Conservation (phyloP, 2,797 vertebrate species). For the Leptoclinus maculatus region DNA sequence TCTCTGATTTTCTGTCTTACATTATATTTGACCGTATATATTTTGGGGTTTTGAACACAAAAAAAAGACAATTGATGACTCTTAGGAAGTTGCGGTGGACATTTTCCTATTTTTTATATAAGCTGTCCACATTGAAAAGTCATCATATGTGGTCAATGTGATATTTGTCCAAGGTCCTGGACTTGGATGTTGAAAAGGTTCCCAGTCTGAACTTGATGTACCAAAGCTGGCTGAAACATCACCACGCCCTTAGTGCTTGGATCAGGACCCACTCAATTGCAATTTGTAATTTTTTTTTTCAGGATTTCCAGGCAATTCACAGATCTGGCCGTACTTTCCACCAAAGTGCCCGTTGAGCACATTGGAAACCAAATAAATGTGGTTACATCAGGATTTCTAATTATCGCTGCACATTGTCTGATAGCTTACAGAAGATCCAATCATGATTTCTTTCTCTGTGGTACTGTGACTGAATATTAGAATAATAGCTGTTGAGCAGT, state of each 20-base stretch:
- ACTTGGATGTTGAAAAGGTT: conserved; percentile 43
- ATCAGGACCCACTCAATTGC: neutral
- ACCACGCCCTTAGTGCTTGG: conserved; percentile 48
- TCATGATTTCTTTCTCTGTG: neutral
- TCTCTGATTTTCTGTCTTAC: neutral
- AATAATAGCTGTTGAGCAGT: neutral
- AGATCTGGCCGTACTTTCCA: neutral
- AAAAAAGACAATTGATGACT: too few species aligned
- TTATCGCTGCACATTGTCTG: neutral
- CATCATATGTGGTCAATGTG: conserved; percentile 37
- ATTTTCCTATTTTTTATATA: neutral
- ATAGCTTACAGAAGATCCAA: neutral
- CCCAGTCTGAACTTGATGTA: conserved; percentile 51
- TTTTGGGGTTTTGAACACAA: neutral
- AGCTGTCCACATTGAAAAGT: conserved; percentile 44
- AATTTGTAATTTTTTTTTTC: neutral
- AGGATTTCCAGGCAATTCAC: neutral
- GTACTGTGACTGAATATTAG: neutral
- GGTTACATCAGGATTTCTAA: neutral
- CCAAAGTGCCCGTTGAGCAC: neutral
- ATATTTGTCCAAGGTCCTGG: conserved; percentile 34
- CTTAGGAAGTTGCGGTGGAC: too few species aligned
- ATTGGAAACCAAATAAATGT: neutral
- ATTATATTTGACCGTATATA: too few species aligned
- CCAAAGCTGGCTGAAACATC: conserved; percentile 42